These are phyloP conservation scores for Apamea sordens DNA, from an alignment of 2,888 invertebrate species.

Conservation along the genomic window DNA sequence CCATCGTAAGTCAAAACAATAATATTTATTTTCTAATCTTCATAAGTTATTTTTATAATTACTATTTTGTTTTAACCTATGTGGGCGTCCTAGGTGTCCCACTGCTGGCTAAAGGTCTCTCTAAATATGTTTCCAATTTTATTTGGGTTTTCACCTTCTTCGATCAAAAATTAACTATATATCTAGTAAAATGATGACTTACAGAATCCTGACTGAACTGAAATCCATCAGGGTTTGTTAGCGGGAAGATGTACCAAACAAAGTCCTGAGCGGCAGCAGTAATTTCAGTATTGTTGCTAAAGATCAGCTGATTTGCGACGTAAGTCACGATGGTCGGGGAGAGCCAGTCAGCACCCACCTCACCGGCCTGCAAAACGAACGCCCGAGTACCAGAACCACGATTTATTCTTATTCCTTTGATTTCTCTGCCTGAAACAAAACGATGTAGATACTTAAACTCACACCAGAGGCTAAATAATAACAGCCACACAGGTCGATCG, in stretches of 20 bases:
- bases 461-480: too few species aligned
- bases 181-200: conserved; percentile 58
- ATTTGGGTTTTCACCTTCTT: too few species aligned
- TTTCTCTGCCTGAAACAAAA: conserved; percentile 79
- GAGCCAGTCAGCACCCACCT: conserved; percentile 95
- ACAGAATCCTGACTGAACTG: conserved; percentile 91
- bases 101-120: background rate
- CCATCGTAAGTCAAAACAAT: background rate
- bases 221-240: conserved; percentile 94
- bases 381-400: conserved; percentile 74
- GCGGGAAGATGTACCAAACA: conserved; percentile 94
- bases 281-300: conserved; percentile 87
- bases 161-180: background rate
- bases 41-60: background rate
- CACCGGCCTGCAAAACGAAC: conserved; percentile 87
- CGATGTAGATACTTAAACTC: background rate
- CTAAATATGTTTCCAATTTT: background rate
- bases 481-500: too few species aligned
- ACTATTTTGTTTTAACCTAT: background rate
- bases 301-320: conserved; percentile 91
- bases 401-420: conserved; percentile 87
- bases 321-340: conserved; percentile 92
- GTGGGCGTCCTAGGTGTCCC: too few species aligned
- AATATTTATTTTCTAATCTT: background rate
- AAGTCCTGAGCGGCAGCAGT: conserved; percentile 87